A percentile compares a stretch with the other conserved stretches of the same genome.
phyloP scores from a whole-genome alignment of 2,888 invertebrate species.

The Apocheima hispidaria region DNA sequence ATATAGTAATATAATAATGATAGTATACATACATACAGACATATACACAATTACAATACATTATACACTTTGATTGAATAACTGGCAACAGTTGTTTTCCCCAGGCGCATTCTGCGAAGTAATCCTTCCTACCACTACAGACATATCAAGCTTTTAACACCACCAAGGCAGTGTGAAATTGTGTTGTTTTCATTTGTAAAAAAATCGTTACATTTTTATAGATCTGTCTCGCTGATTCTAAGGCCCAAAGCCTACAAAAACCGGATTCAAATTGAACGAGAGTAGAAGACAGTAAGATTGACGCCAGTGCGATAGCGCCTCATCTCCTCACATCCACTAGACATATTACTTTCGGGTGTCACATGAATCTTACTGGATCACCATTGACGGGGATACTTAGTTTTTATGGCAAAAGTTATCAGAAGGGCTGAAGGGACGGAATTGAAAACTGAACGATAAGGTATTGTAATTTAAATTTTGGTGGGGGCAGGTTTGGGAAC shows the following conservation, averaged over 20 bases:
- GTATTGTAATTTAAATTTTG: constrained; percentile 21
- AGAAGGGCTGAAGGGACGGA: constrained; percentile 21
- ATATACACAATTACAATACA: too few species aligned
- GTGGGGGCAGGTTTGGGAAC: neutral
- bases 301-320: constrained; percentile 29
- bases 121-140: too few species aligned
- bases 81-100: too few species aligned
- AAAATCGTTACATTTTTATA: neutral
- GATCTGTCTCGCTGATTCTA: neutral
- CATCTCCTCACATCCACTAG: constrained; percentile 34
- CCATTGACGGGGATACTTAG: constrained; percentile 29
- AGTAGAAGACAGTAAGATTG: constrained; percentile 59
- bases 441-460: constrained; percentile 25
- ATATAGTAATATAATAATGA: too few species aligned
- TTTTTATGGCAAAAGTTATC: constrained; percentile 32
- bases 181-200: neutral
- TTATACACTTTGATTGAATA: too few species aligned
- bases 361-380: constrained; percentile 37
- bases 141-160: too few species aligned
- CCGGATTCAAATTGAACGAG: constrained; percentile 78
- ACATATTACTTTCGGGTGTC: constrained; percentile 44
- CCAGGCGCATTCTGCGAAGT: too few species aligned
- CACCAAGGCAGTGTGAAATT: too few species aligned
- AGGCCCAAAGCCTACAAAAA: constrained; percentile 36
- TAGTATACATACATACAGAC: too few species aligned